Base-by-base conservation (phyloP, 53 echinoderm and acorn worm genomes). In the Paracentrotus lividus region DNA sequence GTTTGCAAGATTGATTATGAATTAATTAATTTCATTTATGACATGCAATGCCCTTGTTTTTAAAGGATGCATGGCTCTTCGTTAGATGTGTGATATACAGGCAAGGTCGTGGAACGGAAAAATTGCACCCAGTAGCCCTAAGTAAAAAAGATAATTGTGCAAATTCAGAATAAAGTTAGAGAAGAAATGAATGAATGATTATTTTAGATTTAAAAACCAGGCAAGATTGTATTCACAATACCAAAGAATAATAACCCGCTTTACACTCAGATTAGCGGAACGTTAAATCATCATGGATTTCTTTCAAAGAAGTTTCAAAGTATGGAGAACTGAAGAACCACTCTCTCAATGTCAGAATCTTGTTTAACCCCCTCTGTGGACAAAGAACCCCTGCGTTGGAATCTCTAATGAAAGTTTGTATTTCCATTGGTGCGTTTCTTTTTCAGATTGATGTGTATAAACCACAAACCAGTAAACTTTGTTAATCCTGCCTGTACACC, bases 361-460 rank as follows among this genome's bases (percentile, higher is more conserved):
- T 81, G 81, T 47, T 45, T 47, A 47, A 45, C 7, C 36, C 44
- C 77, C 21, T 23, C 20, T 14, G 0, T 81, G 44, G 26, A 81
- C 81, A 81, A 81, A 44, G 81, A 7, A 24, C 5, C 42, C 81
- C 26, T 47, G 14, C 23, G 47, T 45, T 1, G 18, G 33, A 81
- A 45, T 81, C 81, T 2, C 26, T 12, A 47, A 81, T 81, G 44
- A 81, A 81, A 81, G 81, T 81, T 81, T 81, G 47, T 47, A 26
- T 81, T 81, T 81, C 81, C 81, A 81, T n/a, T n/a, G 26, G 81
- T 45, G 81, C 81, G 47, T 81, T 81, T 81, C 81, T 81, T 81
- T 10, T n/a, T 47, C 47, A 2, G 49, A 26, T 47, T 81, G 81
- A 81, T 81, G 81, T 47, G 26, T 44, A 18, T 14, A 47, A 27